Evolutionary conservation across 2,888 invertebrate genomes (phyloP).

Genomic region (Ethmia dodecea): DNA sequence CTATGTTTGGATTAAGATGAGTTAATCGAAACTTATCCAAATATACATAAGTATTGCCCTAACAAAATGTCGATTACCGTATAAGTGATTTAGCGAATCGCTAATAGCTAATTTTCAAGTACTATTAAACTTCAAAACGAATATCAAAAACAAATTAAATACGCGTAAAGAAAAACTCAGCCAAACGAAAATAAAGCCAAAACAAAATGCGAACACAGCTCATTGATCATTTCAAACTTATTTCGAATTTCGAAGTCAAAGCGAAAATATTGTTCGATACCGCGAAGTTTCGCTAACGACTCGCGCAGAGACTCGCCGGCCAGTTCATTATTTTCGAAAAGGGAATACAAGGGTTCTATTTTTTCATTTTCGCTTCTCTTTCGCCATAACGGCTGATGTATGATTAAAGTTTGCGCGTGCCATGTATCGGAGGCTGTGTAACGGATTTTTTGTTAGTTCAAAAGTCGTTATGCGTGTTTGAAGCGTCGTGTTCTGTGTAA

Average conservation of each 20-base stretch:
- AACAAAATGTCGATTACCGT: too few species aligned
- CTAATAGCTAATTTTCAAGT: too few species aligned
- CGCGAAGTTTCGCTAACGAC: constrained; percentile 56
- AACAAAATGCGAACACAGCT: constrained; percentile 15
- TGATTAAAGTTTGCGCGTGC: constrained; percentile 47
- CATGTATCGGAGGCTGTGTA: background rate
- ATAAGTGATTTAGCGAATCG: too few species aligned
- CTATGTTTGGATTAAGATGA: too few species aligned
- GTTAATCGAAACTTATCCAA: too few species aligned
- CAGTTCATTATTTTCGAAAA: constrained; percentile 69
- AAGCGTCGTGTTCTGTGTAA: too few species aligned
- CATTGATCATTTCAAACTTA: constrained; percentile 58
- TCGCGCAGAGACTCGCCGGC: constrained; percentile 54
- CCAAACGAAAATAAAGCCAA: constrained; percentile 4
- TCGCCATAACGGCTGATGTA: constrained; percentile 46
- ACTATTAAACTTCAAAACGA: background rate
- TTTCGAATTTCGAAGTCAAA: constrained; percentile 22
- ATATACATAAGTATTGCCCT: too few species aligned
- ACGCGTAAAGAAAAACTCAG: constrained; percentile 1
- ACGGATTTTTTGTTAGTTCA: background rate
- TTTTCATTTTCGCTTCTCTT: constrained; percentile 36
- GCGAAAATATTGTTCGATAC: constrained; percentile 41
- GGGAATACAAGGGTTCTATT: constrained; percentile 31
- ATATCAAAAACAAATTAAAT: background rate
- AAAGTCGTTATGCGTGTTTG: too few species aligned